Percentiles rank a stretch among this genome's conserved stretches.
Evolutionary conservation across 35 echinoderm and acorn worm species (phyloP).

Genomic region (Apostichopus californicus): DNA sequence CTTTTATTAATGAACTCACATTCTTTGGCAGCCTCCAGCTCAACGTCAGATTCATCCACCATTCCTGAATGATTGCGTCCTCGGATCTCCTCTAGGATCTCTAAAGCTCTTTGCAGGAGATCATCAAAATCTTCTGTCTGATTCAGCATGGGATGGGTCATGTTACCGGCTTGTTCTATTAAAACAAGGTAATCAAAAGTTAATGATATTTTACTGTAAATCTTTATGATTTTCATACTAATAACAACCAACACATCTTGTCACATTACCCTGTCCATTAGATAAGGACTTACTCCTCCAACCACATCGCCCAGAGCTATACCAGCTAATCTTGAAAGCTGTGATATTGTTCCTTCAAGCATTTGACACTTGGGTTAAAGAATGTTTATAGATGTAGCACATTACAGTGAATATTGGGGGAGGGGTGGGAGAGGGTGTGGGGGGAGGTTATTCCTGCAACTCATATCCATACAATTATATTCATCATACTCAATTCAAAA

Average conservation of each 20-base stretch:
- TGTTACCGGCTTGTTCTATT: conserved; percentile 27
- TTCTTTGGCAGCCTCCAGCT: conserved; percentile 60
- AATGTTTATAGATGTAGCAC: too few relatives aligned
- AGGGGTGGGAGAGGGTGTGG: too few relatives aligned
- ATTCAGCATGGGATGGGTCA: background rate
- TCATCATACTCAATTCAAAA: too few relatives aligned
- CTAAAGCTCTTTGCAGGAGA: conserved; percentile 43
- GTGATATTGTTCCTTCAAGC: too few relatives aligned
- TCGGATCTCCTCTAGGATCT: conserved; percentile 55
- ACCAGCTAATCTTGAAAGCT: too few relatives aligned
- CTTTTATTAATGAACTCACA: conserved; percentile 50
- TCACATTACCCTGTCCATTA: background rate
- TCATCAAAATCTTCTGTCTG: conserved; percentile 23
- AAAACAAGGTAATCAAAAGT: background rate
- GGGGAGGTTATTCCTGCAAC: too few relatives aligned
- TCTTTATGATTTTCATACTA: background rate
- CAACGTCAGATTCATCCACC: conserved; percentile 47
- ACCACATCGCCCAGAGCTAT: too few relatives aligned
- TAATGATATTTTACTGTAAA: background rate
- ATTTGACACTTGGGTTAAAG: too few relatives aligned
- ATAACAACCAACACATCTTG: background rate
- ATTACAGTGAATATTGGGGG: too few relatives aligned
- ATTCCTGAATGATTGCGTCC: conserved; percentile 30
- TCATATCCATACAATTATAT: too few relatives aligned
- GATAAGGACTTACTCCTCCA: too few relatives aligned